Evolutionary conservation across 2,113 vertebrate genomes (phyloP).

Genomic region (Brachypteracias leptosomus): DNA sequence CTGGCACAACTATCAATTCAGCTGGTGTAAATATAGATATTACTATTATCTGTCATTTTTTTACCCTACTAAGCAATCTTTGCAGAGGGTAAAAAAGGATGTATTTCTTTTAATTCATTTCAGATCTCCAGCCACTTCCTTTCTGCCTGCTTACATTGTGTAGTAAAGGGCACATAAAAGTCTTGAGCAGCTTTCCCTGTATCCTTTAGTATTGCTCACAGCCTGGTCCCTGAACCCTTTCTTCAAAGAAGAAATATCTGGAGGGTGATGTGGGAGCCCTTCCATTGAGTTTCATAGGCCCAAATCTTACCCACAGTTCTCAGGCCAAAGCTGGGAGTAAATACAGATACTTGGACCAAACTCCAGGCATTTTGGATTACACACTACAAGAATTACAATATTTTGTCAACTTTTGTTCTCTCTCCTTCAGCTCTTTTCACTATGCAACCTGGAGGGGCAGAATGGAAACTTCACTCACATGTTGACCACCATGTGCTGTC

Average conservation of each 20-base stretch:
- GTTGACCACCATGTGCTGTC: accelerated
- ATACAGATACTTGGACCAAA: neutral
- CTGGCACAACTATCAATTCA: neutral
- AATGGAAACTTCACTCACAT: neutral
- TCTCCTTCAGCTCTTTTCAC: neutral
- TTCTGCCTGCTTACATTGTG: neutral
- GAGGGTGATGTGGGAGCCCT: neutral
- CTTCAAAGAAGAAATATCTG: neutral
- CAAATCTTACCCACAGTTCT: neutral
- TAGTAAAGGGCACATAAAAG: neutral
- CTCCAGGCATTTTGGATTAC: neutral
- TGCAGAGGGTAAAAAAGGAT: neutral
- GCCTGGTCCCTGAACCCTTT: neutral
- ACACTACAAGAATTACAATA: accelerated
- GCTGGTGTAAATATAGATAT: neutral
- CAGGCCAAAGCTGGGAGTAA: neutral
- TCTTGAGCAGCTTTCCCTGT: neutral
- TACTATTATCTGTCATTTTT: neutral
- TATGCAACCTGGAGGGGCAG: neutral
- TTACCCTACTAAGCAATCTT: neutral
- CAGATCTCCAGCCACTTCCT: neutral
- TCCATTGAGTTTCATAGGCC: neutral
- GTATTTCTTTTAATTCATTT: neutral
- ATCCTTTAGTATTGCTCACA: neutral
- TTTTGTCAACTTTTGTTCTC: neutral